A percentile compares a stretch with the other conserved stretches of the same genome.
These are phyloP conservation scores for Parnassius apollo DNA, from an alignment of 2,888 invertebrate species.

Conservation along the genomic window DNA sequence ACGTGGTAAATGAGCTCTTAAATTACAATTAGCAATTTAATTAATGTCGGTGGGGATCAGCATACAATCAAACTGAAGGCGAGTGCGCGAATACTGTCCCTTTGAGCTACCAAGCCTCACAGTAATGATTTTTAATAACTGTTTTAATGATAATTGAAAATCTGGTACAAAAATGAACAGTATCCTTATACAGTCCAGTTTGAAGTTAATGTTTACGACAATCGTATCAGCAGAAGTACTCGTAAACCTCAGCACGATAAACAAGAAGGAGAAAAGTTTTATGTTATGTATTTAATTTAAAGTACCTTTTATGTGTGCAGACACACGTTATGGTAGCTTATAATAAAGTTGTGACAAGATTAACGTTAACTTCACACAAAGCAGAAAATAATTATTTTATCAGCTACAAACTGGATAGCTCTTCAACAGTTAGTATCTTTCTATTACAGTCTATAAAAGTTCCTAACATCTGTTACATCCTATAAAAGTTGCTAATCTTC, in stretches of 20 bases:
- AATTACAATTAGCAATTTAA: too few species aligned
- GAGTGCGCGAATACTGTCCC: too few species aligned
- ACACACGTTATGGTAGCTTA: constrained; percentile 8
- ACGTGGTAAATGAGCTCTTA: too few species aligned
- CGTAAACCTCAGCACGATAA: constrained; percentile 17
- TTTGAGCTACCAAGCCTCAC: too few species aligned
- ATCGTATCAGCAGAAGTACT: constrained; percentile 16
- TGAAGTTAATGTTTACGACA: constrained; percentile 6
- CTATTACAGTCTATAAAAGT: too few species aligned
- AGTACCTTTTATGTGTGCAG: constrained; percentile 10
- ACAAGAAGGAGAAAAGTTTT: constrained; percentile 11
- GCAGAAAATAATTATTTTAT: not conserved
- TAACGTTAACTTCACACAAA: not conserved
- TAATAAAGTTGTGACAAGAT: constrained; percentile 2
- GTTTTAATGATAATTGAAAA: too few species aligned
- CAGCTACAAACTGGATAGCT: not conserved
- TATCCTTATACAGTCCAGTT: not conserved
- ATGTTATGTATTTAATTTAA: constrained; percentile 20
- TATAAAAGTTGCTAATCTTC: too few species aligned
- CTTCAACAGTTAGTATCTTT: too few species aligned
- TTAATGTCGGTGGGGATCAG: too few species aligned
- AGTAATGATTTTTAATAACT: too few species aligned
- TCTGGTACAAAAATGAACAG: not conserved
- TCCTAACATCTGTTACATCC: too few species aligned
- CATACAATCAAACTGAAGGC: too few species aligned